A percentile compares a stretch with the other conserved stretches of the same genome.
phyloP scores from a whole-genome alignment of 2,888 invertebrate species.

The Criorhina ranunculi region DNA sequence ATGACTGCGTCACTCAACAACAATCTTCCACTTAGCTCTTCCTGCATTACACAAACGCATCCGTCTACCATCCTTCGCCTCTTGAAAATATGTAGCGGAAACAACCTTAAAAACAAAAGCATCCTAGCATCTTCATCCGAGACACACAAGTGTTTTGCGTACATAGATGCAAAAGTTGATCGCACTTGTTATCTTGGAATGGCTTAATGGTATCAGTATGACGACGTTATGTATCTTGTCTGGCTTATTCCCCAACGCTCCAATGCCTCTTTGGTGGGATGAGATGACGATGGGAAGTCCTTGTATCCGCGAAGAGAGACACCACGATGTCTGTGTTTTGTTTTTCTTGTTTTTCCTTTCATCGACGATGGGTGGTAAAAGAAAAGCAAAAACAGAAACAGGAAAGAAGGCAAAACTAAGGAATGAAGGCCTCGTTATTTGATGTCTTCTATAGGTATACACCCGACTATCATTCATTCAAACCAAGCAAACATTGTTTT shows the following conservation, averaged over 20 bases:
- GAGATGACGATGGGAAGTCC: background rate
- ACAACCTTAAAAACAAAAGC: slow-evolving; percentile 28
- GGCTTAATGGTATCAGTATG: slow-evolving; percentile 45
- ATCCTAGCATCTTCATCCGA: slow-evolving; percentile 11
- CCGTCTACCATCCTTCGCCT: too few relatives aligned
- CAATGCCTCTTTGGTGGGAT: background rate
- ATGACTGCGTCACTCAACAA: too few relatives aligned
- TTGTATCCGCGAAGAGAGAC: slow-evolving; percentile 20
- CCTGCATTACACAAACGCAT: too few relatives aligned
- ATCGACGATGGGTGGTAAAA: background rate
- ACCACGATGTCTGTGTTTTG: slow-evolving; percentile 20
- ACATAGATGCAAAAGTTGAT: slow-evolving; percentile 57
- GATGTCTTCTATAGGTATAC: background rate
- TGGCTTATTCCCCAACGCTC: slow-evolving; percentile 27
- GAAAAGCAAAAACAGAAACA: slow-evolving; percentile 2
- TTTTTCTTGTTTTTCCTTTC: background rate
- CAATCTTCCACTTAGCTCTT: too few relatives aligned
- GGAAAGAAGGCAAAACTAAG: too few relatives aligned
- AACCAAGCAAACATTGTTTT: slow-evolving; percentile 45
- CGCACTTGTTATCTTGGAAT: slow-evolving; percentile 59
- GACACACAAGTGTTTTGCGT: slow-evolving; percentile 48
- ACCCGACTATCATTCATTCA: slow-evolving; percentile 24
- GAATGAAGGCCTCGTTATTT: background rate
- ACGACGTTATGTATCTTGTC: slow-evolving; percentile 24
- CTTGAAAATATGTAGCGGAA: too few relatives aligned